Evolutionary conservation across 2,113 vertebrate genomes (phyloP).

Genomic region (Rhea pennata): DNA sequence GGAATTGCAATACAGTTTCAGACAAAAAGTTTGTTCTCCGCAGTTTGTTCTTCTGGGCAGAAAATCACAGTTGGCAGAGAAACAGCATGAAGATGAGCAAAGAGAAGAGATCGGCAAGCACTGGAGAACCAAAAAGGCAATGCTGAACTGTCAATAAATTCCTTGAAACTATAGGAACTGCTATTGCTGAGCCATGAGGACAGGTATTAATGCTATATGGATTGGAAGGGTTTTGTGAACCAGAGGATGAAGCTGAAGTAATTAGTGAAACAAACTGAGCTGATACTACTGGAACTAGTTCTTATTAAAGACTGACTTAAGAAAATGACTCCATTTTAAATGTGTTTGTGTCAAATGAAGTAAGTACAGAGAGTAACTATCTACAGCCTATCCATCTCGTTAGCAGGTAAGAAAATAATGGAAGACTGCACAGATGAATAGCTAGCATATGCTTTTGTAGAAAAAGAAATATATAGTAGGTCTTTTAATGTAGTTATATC

Average conservation of each 20-base stretch:
- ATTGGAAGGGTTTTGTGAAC: background rate
- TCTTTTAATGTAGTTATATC: background rate
- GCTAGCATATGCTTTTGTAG: background rate
- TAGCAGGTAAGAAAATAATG: background rate
- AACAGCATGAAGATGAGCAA: background rate
- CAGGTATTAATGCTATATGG: accelerated
- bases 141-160: background rate
- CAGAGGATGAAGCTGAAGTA: background rate
- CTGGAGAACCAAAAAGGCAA: background rate
- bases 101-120: background rate
- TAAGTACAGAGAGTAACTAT: background rate
- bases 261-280: background rate
- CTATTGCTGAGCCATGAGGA: background rate
- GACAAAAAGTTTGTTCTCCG: background rate
- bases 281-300: background rate
- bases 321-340: background rate
- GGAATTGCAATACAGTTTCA: background rate
- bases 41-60: background rate
- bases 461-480: background rate
- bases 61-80: background rate
- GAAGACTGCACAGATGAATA: background rate
- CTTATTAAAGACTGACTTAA: background rate
- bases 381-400: background rate
- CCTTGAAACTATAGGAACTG: background rate
- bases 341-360: background rate